Evolutionary conservation across 2,113 vertebrate genomes (phyloP), one percentile per base, ranked within the genome.

Genomic region (Caloenas nicobarica): DNA sequence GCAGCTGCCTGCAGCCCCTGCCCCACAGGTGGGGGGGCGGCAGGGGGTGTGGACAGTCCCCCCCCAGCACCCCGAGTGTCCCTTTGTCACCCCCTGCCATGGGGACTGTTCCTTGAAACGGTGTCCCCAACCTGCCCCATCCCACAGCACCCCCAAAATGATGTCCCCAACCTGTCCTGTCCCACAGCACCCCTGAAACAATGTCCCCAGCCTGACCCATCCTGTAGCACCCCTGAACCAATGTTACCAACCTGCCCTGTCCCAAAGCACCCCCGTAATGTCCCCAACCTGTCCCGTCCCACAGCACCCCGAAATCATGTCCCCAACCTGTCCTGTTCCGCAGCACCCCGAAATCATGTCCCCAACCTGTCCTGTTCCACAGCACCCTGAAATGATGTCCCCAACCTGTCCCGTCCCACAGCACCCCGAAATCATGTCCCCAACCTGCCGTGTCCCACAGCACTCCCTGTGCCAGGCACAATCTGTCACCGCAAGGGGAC

Each of bases 1-100:
- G 97, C 98, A 98, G 98, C 98, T 98, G 98, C 44, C 4, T 10
- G 18, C 2, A 1, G 81, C 50, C 89, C 68, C 68, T 21, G 68
- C 18, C 42, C 50, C 0, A 3, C 88, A 97, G 93, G 92, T 93
- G 73, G 70, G 88, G 88, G 83, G 69, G 28, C 54, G 60, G 80
- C 22, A 40, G 66, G 50, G 56, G 42, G 12, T 8, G 58, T 54
- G 86, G 89, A 89, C 16, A 51, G 36, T 22, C 28, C 2, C 12
- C 9, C 17, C 7, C 7, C 23, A 6, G 21, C 36, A 13, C 17
- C 21, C 21, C 5, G 78, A 87, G 69, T 38, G 24, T 33, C 23
- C 12, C 26, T 36, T 24, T 28, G 69, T 36, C 48, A 53, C 6
- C 16, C 33, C 48, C 53, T 25, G 46, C 16, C 36, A 3, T 1